Evolutionary conservation across 2,888 invertebrate genomes (phyloP).

Genomic region (Conistra vaccinii): DNA sequence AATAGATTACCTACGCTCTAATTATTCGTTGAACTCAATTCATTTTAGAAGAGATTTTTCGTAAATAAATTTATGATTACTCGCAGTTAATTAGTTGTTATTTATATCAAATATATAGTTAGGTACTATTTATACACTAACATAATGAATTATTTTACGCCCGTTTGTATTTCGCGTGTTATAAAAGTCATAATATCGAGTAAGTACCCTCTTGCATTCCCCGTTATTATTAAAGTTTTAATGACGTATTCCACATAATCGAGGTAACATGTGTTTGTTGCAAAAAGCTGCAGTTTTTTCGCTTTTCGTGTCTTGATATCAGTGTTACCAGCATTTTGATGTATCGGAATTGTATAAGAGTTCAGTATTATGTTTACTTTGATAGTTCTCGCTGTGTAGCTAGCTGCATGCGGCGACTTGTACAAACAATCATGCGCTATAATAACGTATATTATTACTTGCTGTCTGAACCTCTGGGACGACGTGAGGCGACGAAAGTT

Average conservation of each 20-base stretch:
- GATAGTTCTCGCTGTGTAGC: constrained; percentile 59
- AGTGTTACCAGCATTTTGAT: constrained; percentile 65
- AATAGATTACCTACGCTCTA: too few species aligned
- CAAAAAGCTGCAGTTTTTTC: constrained; percentile 68
- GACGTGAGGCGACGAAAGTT: constrained; percentile 83
- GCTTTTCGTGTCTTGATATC: constrained; percentile 71
- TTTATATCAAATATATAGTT: constrained; percentile 76
- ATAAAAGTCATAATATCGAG: constrained; percentile 71
- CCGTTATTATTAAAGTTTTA: constrained; percentile 79
- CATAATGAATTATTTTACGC: constrained; percentile 77
- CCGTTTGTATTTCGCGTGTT: constrained; percentile 76
- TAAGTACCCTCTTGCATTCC: constrained; percentile 87
- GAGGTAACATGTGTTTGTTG: constrained; percentile 68
- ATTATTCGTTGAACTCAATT: too few species aligned
- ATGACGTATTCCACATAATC: too few species aligned
- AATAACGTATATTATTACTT: constrained; percentile 75
- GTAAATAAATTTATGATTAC: constrained; percentile 65
- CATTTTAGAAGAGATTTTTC: too few species aligned
- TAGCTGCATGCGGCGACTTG: constrained; percentile 65
- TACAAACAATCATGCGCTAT: constrained; percentile 77
- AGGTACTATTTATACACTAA: constrained; percentile 79
- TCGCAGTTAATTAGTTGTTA: constrained; percentile 76
- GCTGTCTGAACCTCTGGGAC: constrained; percentile 83
- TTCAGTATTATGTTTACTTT: constrained; percentile 77
- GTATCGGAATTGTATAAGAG: constrained; percentile 70